These are phyloP conservation scores for Chloroclystis v-ata DNA, from an alignment of 2,888 invertebrate genomes.

Conservation along the genomic window DNA sequence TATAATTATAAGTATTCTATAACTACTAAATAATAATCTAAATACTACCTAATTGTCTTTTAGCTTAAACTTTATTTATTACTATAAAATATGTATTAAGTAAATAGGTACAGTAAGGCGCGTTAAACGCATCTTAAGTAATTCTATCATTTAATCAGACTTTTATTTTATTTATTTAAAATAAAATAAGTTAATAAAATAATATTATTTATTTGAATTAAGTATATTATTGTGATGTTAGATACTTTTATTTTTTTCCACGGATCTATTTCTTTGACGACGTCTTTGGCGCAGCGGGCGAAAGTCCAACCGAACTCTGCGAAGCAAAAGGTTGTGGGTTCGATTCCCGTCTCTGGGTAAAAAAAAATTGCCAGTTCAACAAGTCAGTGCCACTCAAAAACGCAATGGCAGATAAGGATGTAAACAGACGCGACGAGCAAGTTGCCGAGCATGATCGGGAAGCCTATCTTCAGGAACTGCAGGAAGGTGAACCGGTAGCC, in stretches of 20 bases:
- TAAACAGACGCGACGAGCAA: slow-evolving; percentile 83
- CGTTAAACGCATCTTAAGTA: not conserved
- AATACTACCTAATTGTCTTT: too few species aligned
- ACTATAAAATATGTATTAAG: too few species aligned
- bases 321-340: too few species aligned
- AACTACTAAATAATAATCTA: too few species aligned
- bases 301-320: too few species aligned
- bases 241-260: too few species aligned
- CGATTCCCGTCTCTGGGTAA: too few species aligned
- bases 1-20: too few species aligned
- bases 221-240: not conserved
- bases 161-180: not conserved
- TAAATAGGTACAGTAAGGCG: not conserved
- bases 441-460: slow-evolving; percentile 89
- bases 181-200: not conserved
- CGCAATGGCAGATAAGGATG: slow-evolving; percentile 84
- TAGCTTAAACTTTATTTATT: too few species aligned
- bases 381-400: slow-evolving; percentile 81
- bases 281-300: too few species aligned
- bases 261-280: too few species aligned
- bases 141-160: not conserved
- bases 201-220: not conserved
- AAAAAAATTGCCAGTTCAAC: too few species aligned
- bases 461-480: slow-evolving; percentile 91
- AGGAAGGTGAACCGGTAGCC: slow-evolving; percentile 91